phyloP scores from a whole-genome alignment of 1,140 invertebrate species.

The Lanistes nyassanus region DNA sequence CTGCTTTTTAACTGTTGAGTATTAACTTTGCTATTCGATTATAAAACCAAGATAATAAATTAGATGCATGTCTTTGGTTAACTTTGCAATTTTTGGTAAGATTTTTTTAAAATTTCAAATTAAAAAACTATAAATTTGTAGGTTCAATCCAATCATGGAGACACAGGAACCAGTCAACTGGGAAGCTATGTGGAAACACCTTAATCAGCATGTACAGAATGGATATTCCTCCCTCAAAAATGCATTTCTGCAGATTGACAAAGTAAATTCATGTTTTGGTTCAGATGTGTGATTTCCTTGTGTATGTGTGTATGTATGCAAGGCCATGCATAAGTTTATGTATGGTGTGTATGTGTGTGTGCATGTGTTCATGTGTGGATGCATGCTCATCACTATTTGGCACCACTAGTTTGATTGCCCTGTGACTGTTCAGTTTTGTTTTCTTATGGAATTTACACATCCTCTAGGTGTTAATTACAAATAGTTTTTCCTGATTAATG shows the following conservation, averaged over 20 bases:
- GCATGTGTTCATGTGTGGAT: too few relatives aligned
- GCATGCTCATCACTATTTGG: not conserved
- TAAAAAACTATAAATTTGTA: too few relatives aligned
- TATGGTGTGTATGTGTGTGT: too few relatives aligned
- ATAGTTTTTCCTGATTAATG: too few relatives aligned
- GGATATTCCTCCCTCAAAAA: slow-evolving; percentile 57
- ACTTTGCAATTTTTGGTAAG: not conserved
- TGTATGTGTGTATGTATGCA: not conserved
- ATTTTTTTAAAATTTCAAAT: too few relatives aligned
- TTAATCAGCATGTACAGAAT: slow-evolving; percentile 56
- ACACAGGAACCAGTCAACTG: slow-evolving; percentile 43
- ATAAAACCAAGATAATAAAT: not conserved
- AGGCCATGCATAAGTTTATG: not conserved
- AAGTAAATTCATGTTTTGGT: slow-evolving; percentile 39
- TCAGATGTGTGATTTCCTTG: too few relatives aligned
- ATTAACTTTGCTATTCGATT: not conserved
- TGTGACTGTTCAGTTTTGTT: too few relatives aligned
- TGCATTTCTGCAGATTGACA: slow-evolving; percentile 61
- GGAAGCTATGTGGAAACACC: slow-evolving; percentile 55
- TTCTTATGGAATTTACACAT: too few relatives aligned
- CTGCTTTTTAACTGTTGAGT: not conserved
- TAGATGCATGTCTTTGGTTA: not conserved
- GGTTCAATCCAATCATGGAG: slow-evolving; percentile 62
- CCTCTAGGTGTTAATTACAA: too few relatives aligned
- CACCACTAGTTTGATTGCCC: not conserved